These are phyloP conservation scores for Tachysurus fulvidraco DNA, from an alignment of 2,113 vertebrate genomes.

Conservation along the genomic window DNA sequence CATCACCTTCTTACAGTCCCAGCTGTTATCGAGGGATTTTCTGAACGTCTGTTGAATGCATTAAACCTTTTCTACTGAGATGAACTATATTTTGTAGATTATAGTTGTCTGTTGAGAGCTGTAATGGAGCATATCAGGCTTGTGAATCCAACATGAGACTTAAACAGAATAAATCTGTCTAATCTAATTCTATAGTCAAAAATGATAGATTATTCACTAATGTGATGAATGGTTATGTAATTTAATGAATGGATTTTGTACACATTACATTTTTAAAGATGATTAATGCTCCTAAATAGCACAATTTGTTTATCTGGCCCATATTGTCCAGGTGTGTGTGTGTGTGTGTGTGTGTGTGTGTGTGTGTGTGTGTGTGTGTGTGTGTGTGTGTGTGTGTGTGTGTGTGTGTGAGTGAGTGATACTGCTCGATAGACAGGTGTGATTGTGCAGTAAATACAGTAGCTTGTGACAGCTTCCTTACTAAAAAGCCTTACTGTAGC, in stretches of 20 bases:
- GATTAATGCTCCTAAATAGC: constrained; percentile 15
- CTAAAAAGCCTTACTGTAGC: constrained; percentile 28
- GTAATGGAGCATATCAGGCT: background rate
- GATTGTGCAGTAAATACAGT: constrained; percentile 33
- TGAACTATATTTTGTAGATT: background rate
- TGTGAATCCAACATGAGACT: background rate
- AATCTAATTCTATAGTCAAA: background rate
- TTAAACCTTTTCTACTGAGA: background rate
- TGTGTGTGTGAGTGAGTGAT: background rate
- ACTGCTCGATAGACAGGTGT: background rate
- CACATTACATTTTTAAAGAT: constrained; percentile 62
- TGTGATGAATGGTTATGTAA: constrained; percentile 36
- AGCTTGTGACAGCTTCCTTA: constrained; percentile 27
- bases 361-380: background rate
- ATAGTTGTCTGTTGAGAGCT: background rate
- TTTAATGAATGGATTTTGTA: constrained; percentile 49
- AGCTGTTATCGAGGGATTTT: background rate
- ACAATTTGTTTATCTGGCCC: background rate
- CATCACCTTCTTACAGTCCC: background rate
- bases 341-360: background rate
- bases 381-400: background rate
- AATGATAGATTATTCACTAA: background rate
- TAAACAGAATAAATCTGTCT: background rate
- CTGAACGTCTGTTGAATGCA: background rate
- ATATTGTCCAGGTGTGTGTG: background rate